A percentile compares a stretch with the other conserved stretches of the same genome.
These are phyloP conservation scores for Rhinolophus ferrumequinum DNA, from an alignment of 2,113 vertebrate species.

Conservation along the genomic window DNA sequence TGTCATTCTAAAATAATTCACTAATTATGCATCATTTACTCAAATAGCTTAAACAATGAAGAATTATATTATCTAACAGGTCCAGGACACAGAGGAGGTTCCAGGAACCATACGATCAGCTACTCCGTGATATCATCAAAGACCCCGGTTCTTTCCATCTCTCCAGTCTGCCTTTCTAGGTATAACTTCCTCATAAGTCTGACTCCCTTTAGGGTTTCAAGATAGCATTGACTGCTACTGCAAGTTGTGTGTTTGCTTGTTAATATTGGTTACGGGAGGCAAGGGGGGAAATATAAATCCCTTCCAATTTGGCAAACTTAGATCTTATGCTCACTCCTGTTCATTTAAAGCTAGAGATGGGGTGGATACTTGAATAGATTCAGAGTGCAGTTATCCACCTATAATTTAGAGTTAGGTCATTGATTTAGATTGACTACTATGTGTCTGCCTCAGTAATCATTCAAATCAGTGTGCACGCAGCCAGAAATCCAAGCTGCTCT, in stretches of 20 bases:
- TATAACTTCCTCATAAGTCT: conserved; percentile 1
- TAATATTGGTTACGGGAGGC: background rate
- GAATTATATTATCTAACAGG: background rate
- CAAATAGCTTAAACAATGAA: background rate
- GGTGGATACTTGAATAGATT: background rate
- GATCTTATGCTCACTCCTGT: background rate
- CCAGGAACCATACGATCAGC: background rate
- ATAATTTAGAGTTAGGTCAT: background rate
- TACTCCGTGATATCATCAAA: background rate
- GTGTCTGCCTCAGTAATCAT: background rate
- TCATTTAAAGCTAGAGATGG: background rate
- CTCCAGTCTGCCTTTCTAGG: background rate
- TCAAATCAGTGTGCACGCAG: background rate
- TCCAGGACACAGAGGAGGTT: background rate
- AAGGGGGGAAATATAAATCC: conserved; percentile 11
- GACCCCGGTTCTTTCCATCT: background rate
- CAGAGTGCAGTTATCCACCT: background rate
- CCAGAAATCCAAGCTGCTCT: background rate
- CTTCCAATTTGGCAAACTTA: background rate
- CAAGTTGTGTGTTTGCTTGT: background rate
- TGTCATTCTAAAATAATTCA: conserved; percentile 15
- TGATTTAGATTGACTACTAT: background rate
- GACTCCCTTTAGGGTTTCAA: background rate
- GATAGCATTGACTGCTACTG: background rate
- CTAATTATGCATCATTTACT: background rate